Evolutionary conservation across 2,113 vertebrate genomes (phyloP).

Genomic region (Columba janthina): DNA sequence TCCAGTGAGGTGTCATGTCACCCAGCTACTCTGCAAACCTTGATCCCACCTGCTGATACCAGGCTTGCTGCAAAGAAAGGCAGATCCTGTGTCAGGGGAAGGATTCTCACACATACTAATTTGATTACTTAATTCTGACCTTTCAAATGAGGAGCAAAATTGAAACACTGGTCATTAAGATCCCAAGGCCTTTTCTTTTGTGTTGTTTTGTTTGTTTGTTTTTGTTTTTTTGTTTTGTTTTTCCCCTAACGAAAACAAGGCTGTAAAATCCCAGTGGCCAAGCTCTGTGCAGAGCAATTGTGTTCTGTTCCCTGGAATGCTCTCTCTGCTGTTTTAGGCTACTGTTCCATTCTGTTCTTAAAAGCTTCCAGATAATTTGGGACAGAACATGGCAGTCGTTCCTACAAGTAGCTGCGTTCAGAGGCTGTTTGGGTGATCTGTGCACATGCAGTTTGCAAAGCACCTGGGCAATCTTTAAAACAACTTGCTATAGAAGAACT

Average conservation of each 20-base stretch:
- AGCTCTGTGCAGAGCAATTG: neutral
- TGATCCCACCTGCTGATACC: conserved; percentile 28
- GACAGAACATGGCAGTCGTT: neutral
- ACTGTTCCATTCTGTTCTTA: neutral
- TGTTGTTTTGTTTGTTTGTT: accelerated
- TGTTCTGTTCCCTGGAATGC: neutral
- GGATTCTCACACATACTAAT: neutral
- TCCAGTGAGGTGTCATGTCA: conserved; percentile 4
- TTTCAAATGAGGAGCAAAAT: conserved; percentile 31
- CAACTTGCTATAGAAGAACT: neutral
- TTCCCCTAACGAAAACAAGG: neutral
- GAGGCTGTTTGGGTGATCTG: neutral
- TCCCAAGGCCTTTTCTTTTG: neutral
- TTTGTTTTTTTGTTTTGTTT: neutral
- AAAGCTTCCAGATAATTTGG: neutral
- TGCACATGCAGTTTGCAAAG: neutral
- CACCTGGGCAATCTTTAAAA: neutral
- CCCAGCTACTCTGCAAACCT: neutral
- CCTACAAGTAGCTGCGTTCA: neutral
- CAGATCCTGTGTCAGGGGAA: conserved; percentile 38
- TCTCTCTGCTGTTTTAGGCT: neutral
- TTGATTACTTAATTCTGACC: conserved; percentile 44
- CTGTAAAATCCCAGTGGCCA: neutral
- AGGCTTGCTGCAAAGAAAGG: neutral
- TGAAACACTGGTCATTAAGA: neutral